These are phyloP conservation scores for Horisme vitalbata DNA, from an alignment of 2,888 invertebrate genomes.

Conservation along the genomic window DNA sequence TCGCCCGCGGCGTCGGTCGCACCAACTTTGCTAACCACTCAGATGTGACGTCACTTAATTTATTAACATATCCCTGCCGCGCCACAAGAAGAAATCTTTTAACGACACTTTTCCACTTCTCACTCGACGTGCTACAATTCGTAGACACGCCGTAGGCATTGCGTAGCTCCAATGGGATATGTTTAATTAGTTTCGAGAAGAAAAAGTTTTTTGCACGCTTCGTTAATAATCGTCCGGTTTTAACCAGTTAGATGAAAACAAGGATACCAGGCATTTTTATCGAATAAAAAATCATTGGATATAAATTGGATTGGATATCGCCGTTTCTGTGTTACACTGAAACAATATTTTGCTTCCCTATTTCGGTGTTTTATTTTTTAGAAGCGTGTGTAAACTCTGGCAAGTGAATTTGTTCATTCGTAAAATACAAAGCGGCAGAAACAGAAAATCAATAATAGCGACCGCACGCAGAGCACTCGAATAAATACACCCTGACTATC, in stretches of 20 bases:
- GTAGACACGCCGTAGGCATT: slow-evolving; percentile 36
- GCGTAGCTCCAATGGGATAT: slow-evolving; percentile 29
- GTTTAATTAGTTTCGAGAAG: slow-evolving; percentile 22
- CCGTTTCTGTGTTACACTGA: too few species aligned
- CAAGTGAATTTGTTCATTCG: slow-evolving; percentile 17
- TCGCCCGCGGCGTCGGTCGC: slow-evolving; percentile 73
- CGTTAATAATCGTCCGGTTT: too few species aligned
- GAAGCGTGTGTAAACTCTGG: too few species aligned
- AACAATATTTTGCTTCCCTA: too few species aligned
- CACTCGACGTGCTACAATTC: slow-evolving; percentile 56
- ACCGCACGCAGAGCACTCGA: slow-evolving; percentile 70
- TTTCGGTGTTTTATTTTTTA: too few species aligned
- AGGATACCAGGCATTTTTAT: too few species aligned
- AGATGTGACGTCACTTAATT: slow-evolving; percentile 81
- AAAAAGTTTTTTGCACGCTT: too few species aligned
- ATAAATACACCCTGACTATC: slow-evolving; percentile 80
- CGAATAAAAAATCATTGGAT: too few species aligned
- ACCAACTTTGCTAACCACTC: slow-evolving; percentile 72
- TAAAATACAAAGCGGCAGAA: slow-evolving; percentile 46
- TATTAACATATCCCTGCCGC: slow-evolving; percentile 78
- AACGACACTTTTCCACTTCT: slow-evolving; percentile 68
- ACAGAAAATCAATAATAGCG: slow-evolving; percentile 74
- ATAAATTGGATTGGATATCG: too few species aligned
- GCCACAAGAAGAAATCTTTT: slow-evolving; percentile 59
- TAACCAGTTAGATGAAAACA: too few species aligned